Conservation (phyloP, 2,113 vertebrate genomes). For the Trogon surrucura region DNA sequence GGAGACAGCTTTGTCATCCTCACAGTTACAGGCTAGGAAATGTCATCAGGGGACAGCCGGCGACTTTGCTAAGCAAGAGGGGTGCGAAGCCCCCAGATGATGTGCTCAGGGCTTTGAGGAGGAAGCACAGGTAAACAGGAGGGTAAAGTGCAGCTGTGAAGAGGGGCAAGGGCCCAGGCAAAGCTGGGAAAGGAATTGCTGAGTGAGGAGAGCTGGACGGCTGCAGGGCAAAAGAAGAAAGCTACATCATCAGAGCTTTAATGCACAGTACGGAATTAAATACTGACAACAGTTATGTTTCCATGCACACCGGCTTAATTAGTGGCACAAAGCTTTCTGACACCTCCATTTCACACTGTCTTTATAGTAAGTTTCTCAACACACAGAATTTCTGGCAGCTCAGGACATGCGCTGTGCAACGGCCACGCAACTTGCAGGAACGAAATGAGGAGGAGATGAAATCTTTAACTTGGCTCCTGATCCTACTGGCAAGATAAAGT, state of each 20-base stretch:
- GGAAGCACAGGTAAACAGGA: not conserved
- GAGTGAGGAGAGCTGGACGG: not conserved
- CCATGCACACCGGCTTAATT: slow-evolving; percentile 34
- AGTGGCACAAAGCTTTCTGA: slow-evolving; percentile 36
- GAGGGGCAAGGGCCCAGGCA: not conserved
- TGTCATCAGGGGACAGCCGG: not conserved
- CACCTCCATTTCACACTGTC: slow-evolving; percentile 57
- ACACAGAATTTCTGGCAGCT: slow-evolving; percentile 2
- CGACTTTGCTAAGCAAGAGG: not conserved
- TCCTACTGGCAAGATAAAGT: not conserved
- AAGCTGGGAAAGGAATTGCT: not conserved
- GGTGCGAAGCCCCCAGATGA: not conserved
- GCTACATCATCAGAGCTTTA: not conserved
- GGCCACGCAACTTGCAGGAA: not conserved
- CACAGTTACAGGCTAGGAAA: not conserved
- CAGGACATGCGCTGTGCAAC: not conserved
- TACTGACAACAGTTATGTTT: slow-evolving; percentile 38
- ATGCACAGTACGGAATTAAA: not conserved
- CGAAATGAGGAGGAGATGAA: not conserved
- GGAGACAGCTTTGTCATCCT: not conserved
- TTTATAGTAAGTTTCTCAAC: slow-evolving; percentile 31
- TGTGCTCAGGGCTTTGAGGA: not conserved
- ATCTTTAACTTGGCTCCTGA: slow-evolving; percentile 26
- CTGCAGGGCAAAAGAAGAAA: not conserved
- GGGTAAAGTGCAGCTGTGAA: not conserved